A percentile compares a stretch with the other conserved stretches of the same genome.
phyloP scores from a whole-genome alignment of 2,888 invertebrate species.

The Acrobasis repandana region DNA sequence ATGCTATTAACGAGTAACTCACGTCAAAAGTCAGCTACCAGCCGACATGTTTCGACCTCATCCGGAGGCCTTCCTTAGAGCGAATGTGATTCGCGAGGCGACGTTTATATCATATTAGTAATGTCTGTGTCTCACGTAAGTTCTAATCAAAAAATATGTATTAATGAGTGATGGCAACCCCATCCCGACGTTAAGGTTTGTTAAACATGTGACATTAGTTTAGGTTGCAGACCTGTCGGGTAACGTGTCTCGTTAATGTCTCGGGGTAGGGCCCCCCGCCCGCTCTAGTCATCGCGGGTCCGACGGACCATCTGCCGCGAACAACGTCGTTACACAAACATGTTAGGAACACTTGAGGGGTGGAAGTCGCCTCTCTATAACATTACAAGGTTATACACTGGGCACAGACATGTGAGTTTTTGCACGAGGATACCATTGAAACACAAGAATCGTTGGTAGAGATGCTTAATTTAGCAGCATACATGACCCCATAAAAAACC shows the following conservation, averaged over 20 bases:
- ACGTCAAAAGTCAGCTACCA: no score
- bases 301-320: slow-evolving; percentile 67
- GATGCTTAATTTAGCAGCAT: no score
- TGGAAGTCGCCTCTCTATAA: slow-evolving; percentile 5
- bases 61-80: no score
- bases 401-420: background rate
- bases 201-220: slow-evolving; percentile 52
- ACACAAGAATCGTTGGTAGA: background rate
- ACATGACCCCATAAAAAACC: no score
- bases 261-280: slow-evolving; percentile 70
- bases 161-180: background rate
- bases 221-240: slow-evolving; percentile 68
- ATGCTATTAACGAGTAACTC: no score
- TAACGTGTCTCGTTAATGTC: slow-evolving; percentile 67
- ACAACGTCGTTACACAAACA: slow-evolving; percentile 37
- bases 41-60: no score
- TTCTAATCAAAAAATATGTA: no score
- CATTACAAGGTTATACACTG: background rate
- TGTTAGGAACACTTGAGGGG: slow-evolving; percentile 11
- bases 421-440: slow-evolving; percentile 8
- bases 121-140: no score
- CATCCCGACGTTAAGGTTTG: background rate
- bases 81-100: no score
- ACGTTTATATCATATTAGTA: no score
- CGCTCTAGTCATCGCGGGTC: slow-evolving; percentile 82